Evolutionary conservation across 2,113 vertebrate genomes (phyloP).

Genomic region (Athene cunicularia): DNA sequence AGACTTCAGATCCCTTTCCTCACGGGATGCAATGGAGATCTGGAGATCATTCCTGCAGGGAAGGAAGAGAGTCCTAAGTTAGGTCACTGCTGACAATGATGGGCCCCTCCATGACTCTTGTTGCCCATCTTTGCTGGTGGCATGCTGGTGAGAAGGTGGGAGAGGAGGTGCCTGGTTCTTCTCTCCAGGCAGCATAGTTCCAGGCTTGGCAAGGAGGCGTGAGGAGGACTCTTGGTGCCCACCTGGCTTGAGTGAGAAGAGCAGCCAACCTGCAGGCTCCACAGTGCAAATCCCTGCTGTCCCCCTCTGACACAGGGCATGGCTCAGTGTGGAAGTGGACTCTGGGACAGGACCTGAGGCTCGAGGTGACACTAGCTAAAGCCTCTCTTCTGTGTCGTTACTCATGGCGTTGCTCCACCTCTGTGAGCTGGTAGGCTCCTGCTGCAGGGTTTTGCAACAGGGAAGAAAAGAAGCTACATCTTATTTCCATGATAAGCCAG

Average conservation of each 20-base stretch:
- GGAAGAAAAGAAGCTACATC: not conserved
- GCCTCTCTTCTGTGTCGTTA: not conserved
- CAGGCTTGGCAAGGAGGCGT: not conserved
- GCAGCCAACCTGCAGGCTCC: not conserved
- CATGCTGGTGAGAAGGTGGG: not conserved
- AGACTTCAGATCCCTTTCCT: not conserved
- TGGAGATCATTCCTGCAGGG: not conserved
- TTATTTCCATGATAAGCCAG: not conserved
- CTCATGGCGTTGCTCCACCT: not conserved
- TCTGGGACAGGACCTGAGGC: not conserved
- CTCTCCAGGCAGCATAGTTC: not conserved
- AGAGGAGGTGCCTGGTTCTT: not conserved
- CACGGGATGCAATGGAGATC: fast-evolving
- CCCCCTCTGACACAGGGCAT: fast-evolving
- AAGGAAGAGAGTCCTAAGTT: not conserved
- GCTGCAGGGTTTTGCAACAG: not conserved
- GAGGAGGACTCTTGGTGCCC: not conserved
- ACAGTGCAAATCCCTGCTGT: not conserved
- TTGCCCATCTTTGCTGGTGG: not conserved
- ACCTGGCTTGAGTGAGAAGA: not conserved
- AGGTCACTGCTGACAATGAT: not conserved
- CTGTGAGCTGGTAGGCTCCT: not conserved
- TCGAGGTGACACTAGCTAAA: not conserved
- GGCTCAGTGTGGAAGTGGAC: not conserved
- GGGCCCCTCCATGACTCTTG: not conserved